A percentile compares a stretch with the other conserved stretches of the same genome.
Evolutionary conservation across 2,888 invertebrate species (phyloP).

Genomic region (Ptychoptera contaminata): DNA sequence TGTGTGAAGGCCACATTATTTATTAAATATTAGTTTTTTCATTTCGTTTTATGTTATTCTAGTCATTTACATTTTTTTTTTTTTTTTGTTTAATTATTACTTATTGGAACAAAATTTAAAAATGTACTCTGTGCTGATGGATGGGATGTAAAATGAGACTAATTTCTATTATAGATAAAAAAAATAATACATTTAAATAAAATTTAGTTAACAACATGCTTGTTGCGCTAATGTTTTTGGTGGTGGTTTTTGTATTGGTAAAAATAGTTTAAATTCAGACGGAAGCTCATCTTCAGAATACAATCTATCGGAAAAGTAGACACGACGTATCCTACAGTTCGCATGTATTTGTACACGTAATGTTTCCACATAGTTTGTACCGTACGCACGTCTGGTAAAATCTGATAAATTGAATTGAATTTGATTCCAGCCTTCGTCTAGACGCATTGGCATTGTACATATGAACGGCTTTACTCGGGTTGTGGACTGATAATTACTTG

Average conservation of each 20-base stretch:
- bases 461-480: conserved; percentile 94
- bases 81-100: too few relatives aligned
- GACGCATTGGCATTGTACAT: conserved; percentile 90
- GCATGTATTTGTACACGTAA: conserved; percentile 86
- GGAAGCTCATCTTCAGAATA: conserved; percentile 92
- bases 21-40: too few relatives aligned
- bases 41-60: too few relatives aligned
- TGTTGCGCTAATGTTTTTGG: conserved; percentile 18
- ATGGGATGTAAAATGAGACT: too few relatives aligned
- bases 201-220: neutral
- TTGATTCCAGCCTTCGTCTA: conserved; percentile 91
- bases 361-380: conserved; percentile 91
- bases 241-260: conserved; percentile 65
- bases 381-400: conserved; percentile 85
- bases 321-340: conserved; percentile 82
- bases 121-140: too few relatives aligned
- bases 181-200: too few relatives aligned
- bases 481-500: conserved; percentile 90
- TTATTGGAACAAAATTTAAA: too few relatives aligned
- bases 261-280: conserved; percentile 87
- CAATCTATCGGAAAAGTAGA: conserved; percentile 77
- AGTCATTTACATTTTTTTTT: too few relatives aligned
- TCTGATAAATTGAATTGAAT: conserved; percentile 92
- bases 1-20: too few relatives aligned
- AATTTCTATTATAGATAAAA: too few relatives aligned